phyloP scores from a whole-genome alignment of 53 echinoderm and acorn worm genomes.

The Patiria pectinifera region DNA sequence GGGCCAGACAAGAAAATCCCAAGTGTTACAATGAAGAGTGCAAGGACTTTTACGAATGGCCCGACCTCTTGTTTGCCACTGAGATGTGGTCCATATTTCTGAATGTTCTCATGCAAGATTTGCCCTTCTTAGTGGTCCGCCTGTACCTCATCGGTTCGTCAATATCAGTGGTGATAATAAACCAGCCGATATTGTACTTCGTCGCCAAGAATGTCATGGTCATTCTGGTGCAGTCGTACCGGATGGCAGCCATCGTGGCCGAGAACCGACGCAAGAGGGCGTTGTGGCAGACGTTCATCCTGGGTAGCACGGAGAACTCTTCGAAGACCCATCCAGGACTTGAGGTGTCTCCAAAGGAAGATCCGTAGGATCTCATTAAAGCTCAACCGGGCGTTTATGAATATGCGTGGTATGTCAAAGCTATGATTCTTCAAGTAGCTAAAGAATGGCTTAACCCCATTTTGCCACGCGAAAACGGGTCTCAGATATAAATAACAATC shows the following conservation, averaged over 20 bases:
- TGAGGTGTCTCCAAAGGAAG: too few relatives aligned
- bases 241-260: constrained; percentile 21
- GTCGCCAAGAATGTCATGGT: constrained; percentile 18
- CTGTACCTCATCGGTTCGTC: not conserved
- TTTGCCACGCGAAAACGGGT: too few relatives aligned
- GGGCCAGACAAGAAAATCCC: too few relatives aligned
- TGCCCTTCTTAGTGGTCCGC: constrained; percentile 24
- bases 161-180: not conserved
- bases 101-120: constrained; percentile 40
- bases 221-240: constrained; percentile 14
- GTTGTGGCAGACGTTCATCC: not conserved
- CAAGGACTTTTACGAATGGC: constrained; percentile 24
- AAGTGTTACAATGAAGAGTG: not conserved
- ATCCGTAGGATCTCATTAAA: too few relatives aligned
- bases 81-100: constrained; percentile 41
- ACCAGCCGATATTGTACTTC: constrained; percentile 8
- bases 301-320: not conserved
- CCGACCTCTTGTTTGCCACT: not conserved
- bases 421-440: too few relatives aligned
- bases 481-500: too few relatives aligned
- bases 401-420: too few relatives aligned
- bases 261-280: not conserved
- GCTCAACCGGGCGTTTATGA: too few relatives aligned
- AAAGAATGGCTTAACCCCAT: too few relatives aligned
- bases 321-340: too few relatives aligned